These are phyloP conservation scores for Trachurus trachurus DNA, from an alignment of 2,797 vertebrate species.

Conservation along the genomic window DNA sequence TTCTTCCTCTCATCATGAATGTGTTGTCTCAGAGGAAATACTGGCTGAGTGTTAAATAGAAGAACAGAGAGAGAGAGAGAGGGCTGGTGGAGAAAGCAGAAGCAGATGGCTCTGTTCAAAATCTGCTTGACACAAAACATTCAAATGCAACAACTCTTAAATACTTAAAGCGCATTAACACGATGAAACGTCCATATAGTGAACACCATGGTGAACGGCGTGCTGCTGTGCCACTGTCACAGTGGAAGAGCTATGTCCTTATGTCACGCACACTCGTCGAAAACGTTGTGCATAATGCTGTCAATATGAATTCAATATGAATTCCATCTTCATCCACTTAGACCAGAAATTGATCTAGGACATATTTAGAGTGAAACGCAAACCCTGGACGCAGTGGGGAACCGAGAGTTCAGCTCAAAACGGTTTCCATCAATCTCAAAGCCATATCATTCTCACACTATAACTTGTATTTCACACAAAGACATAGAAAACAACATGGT, in stretches of 20 bases:
- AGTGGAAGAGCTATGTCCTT: neutral
- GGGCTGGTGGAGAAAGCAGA: slow-evolving; percentile 17
- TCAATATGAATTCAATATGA: neutral
- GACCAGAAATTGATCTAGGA: neutral
- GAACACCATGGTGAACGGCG: neutral
- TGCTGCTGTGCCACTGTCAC: neutral
- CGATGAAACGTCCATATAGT: neutral
- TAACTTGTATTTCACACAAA: neutral
- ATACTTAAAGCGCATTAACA: slow-evolving; percentile 6
- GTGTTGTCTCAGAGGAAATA: slow-evolving; percentile 56
- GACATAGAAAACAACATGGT: neutral
- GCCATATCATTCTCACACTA: neutral
- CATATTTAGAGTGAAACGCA: neutral
- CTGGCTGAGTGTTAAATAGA: slow-evolving; percentile 54
- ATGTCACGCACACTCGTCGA: neutral
- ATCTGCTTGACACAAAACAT: slow-evolving; percentile 41
- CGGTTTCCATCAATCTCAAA: neutral
- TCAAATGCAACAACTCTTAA: neutral
- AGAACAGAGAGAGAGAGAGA: slow-evolving; percentile 8
- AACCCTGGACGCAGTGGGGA: neutral
- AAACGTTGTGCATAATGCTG: neutral
- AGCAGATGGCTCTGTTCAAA: slow-evolving; percentile 62
- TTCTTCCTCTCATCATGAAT: slow-evolving; percentile 54
- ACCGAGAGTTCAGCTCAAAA: neutral
- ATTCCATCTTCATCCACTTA: neutral